phyloP scores from a whole-genome alignment of 2,888 invertebrate genomes.

The Nymphalis c-album region DNA sequence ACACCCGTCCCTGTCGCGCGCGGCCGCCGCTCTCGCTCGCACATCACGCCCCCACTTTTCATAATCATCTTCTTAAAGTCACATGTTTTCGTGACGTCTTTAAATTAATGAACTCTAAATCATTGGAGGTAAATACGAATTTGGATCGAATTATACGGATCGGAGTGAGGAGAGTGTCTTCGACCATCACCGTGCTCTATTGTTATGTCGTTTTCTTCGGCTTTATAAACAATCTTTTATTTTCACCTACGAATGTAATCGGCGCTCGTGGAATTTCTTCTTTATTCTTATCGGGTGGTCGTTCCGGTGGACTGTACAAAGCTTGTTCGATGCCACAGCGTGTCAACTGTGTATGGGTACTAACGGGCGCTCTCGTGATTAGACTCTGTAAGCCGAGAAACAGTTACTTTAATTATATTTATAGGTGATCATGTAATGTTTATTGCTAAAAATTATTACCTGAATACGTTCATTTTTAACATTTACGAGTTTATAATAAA shows the following conservation, averaged over 20 bases:
- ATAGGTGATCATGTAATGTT: neutral
- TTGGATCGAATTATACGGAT: conserved; percentile 54
- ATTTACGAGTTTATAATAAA: neutral
- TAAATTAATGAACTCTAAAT: conserved; percentile 79
- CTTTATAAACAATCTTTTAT: conserved; percentile 81
- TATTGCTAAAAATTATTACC: too few species aligned
- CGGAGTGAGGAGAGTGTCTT: conserved; percentile 44
- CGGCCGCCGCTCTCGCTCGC: conserved; percentile 59
- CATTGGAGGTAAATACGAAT: conserved; percentile 68
- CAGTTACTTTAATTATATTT: conserved; percentile 15
- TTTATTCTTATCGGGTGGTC: conserved; percentile 79
- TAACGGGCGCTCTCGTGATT: conserved; percentile 59
- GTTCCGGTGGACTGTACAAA: conserved; percentile 69
- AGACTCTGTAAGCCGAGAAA: conserved; percentile 28
- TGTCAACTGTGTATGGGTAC: conserved; percentile 59
- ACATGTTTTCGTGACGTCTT: conserved; percentile 71
- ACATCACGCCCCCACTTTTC: conserved; percentile 80
- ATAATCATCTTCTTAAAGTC: conserved; percentile 77
- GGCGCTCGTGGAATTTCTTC: conserved; percentile 75
- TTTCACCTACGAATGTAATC: conserved; percentile 79
- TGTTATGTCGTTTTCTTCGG: conserved; percentile 78
- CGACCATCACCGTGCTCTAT: conserved; percentile 75
- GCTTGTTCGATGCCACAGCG: conserved; percentile 74
- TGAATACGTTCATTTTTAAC: too few species aligned
- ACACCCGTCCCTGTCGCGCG: conserved; percentile 59